Evolutionary conservation across 2,797 vertebrate genomes (phyloP).

Genomic region (Pampus argenteus): DNA sequence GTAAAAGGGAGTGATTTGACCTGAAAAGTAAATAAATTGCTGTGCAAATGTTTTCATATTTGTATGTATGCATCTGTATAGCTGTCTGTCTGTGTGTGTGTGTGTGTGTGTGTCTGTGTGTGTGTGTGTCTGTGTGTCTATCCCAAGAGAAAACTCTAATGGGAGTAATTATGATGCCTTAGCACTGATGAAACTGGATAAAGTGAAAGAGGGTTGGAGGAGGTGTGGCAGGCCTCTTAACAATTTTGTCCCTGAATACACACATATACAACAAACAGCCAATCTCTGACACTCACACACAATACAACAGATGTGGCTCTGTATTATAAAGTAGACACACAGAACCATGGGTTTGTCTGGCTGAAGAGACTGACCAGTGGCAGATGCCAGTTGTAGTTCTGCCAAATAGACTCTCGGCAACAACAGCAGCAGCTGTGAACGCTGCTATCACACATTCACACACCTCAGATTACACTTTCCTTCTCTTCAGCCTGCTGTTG

Average conservation of each 20-base stretch:
- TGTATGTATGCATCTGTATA: conserved; percentile 3
- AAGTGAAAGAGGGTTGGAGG: conserved; percentile 43
- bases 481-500: conserved; percentile 9
- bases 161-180: conserved; percentile 64
- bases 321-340: conserved; percentile 28
- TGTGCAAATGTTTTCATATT: conserved; percentile 46
- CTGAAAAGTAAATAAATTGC: conserved; percentile 58
- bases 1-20: conserved; percentile 29
- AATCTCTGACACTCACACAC: conserved; percentile 31
- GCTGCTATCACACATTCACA: conserved; percentile 40
- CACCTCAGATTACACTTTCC: conserved; percentile 49
- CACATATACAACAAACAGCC: neutral
- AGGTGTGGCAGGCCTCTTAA: conserved; percentile 45
- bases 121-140: conserved; percentile 33
- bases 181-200: conserved; percentile 48
- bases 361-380: conserved; percentile 44
- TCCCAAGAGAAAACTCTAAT: conserved; percentile 62
- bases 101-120: conserved; percentile 5
- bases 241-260: conserved; percentile 27
- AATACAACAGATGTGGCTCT: conserved; percentile 55
- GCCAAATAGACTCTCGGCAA: conserved; percentile 57
- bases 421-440: conserved; percentile 53
- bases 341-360: conserved; percentile 35
- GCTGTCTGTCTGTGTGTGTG: conserved; percentile 9
- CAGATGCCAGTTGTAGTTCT: conserved; percentile 57